These are phyloP conservation scores for Oscheius onirici DNA, from an alignment of 2,888 invertebrate species.

Conservation along the genomic window DNA sequence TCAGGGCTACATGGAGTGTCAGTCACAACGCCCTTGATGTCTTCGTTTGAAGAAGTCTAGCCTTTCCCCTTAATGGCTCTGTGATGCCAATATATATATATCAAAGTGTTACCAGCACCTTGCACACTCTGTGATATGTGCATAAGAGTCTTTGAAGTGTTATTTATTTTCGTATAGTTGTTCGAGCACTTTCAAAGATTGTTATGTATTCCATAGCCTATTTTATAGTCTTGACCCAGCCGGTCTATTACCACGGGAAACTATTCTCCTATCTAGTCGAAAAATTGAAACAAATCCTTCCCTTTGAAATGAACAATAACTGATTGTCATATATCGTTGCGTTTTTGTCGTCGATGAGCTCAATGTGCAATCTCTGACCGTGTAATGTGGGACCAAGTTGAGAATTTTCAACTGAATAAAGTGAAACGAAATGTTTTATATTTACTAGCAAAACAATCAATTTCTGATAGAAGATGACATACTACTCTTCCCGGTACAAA, in stretches of 20 bases:
- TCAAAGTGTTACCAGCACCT: conserved; percentile 27
- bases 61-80: conserved; percentile 18
- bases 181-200: conserved; percentile 4
- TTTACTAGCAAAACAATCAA: conserved; percentile 1
- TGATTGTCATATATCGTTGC: conserved; percentile 8
- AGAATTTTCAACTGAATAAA: conserved; percentile 17
- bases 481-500: conserved; percentile 69
- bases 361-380: conserved; percentile 3
- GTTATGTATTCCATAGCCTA: neutral
- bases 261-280: conserved; percentile 5
- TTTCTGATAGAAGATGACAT: neutral
- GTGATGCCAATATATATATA: conserved; percentile 28
- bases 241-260: conserved; percentile 16
- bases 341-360: conserved; percentile 11
- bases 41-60: conserved; percentile 55
- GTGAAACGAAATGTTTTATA: neutral
- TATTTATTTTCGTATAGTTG: neutral
- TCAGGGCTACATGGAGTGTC: conserved; percentile 31
- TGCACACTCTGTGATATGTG: conserved; percentile 21
- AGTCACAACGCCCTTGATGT: conserved; percentile 54
- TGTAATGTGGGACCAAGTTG: conserved; percentile 1
- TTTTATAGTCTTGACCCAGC: conserved; percentile 6
- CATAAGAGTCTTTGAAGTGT: conserved; percentile 21
- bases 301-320: too few relatives aligned
- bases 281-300: too few relatives aligned